Base-by-base conservation (phyloP, 1,140 invertebrate genomes). In the Harlomillsia oculata region DNA sequence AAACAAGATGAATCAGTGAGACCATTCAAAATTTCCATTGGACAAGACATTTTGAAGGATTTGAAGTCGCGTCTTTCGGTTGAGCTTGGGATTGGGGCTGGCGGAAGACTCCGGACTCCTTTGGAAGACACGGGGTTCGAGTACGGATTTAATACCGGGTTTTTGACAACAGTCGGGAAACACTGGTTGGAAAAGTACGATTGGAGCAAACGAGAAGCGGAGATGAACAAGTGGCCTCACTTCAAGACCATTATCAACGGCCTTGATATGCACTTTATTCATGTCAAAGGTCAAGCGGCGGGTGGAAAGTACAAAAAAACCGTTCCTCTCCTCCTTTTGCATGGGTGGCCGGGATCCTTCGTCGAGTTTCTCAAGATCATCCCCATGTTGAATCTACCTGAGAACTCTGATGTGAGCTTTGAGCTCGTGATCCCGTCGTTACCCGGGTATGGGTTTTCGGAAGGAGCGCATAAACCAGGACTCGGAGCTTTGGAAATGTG, bases 371-470 rank as follows among this genome's bases (percentile, higher is more conserved):
- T 70, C 26, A 74, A 76, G 62, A 66, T 77, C 26, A 68, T 79
- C 39, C 76, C 73, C 9, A 18, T 78, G 5, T 70, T 90, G 1
- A 84, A 77, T 0, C 76, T 74, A 1, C 72, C 78, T 4, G 70
- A 72, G 43, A 69, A 73, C 8, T 72, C 75, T 37, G 73, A 82
- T 60, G 81, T 85, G 64, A 83, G 82, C 1, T 84, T 90, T 63
- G 87, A 62, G 51, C 14, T 62, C 5, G 34, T 93, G 16, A 78
- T 78, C 5, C 85, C 87, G 5, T 87, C 85, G 37, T 72, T 90
- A 46, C 88, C 88, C 2, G 89, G 89, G 5, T 93, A 84, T 73
- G 88, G 85, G 32, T 92, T 82, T 70, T 92, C 89, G 1, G 78
- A 86, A 66, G 81, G 79, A 58, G 76, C 75, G 66, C 75, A 0